Percentiles rank a stretch among this genome's conserved stretches.
Evolutionary conservation across 2,888 invertebrate genomes (phyloP).

Genomic region (Hofmannophila pseudospretella): DNA sequence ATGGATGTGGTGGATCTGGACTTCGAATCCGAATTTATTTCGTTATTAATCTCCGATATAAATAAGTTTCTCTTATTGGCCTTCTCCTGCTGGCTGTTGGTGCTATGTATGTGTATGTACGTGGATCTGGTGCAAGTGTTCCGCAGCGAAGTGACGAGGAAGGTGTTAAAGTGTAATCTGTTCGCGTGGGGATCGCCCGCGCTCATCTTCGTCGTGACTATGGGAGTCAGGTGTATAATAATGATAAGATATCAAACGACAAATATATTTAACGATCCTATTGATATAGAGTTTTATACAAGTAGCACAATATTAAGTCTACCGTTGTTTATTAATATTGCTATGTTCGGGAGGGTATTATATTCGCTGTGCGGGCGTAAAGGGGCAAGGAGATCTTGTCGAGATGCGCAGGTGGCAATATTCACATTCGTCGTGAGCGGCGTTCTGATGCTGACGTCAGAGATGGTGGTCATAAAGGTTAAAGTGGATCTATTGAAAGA

Average conservation of each 20-base stretch:
- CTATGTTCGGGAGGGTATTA: neutral
- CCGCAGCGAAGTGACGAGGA: neutral
- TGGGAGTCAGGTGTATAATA: too few species aligned
- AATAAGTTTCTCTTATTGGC: neutral
- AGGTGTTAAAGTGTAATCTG: neutral
- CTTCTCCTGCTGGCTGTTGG: neutral
- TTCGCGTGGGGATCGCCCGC: neutral
- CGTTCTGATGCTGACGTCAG: neutral
- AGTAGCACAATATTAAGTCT: too few species aligned
- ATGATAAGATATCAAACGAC: too few species aligned
- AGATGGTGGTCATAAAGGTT: neutral
- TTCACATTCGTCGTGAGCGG: constrained; percentile 5
- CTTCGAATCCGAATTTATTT: too few species aligned
- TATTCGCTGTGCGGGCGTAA: too few species aligned
- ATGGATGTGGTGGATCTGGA: too few species aligned
- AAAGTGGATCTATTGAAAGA: neutral
- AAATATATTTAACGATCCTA: too few species aligned
- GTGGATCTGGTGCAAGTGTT: neutral
- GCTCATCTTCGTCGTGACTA: too few species aligned
- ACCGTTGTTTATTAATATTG: neutral
- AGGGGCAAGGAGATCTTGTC: too few species aligned
- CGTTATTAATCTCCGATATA: too few species aligned
- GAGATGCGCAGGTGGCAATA: constrained; percentile 1
- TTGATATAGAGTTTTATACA: too few species aligned
- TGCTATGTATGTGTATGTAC: neutral